phyloP scores from a whole-genome alignment of 1,140 invertebrate genomes.

The Probaryconus sp. region DNA sequence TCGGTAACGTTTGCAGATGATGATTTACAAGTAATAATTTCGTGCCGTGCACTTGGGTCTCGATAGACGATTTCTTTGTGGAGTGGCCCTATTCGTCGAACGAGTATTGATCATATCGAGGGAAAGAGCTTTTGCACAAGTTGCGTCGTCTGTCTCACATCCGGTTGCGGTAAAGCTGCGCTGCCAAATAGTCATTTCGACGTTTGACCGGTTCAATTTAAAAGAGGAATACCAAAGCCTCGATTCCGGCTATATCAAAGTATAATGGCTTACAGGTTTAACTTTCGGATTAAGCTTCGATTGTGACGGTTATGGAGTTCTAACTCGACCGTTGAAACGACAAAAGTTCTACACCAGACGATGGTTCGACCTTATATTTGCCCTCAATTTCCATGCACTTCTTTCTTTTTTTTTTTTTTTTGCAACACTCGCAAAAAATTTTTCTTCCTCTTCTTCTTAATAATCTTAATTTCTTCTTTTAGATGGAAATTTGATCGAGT shows the following conservation, averaged over 20 bases:
- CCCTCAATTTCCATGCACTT: no score
- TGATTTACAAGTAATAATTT: constrained; percentile 48
- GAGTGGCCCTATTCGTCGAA: constrained; percentile 30
- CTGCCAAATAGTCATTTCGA: constrained; percentile 40
- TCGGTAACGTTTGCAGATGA: constrained; percentile 2
- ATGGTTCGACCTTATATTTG: no score
- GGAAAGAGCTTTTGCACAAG: constrained; percentile 20
- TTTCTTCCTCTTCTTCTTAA: no score
- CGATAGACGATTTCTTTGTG: constrained; percentile 42
- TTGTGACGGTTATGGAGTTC: constrained; percentile 1
- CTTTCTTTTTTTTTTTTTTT: no score
- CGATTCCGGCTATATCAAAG: constrained; percentile 9
- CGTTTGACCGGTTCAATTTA: constrained; percentile 37
- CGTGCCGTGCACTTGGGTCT: constrained; percentile 22
- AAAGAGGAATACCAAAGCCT: constrained; percentile 11
- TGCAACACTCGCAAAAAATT: no score
- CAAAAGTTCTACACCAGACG: constrained; percentile 4
- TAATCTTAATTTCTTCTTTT: no score
- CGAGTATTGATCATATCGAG: constrained; percentile 52
- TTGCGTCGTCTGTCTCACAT: constrained; percentile 21
- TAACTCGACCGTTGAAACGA: constrained; percentile 1
- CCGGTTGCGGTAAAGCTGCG: constrained; percentile 11
- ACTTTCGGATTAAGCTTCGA: constrained; percentile 29
- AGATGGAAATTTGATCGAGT: no score
- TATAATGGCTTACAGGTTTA: constrained; percentile 37